Evolutionary conservation across 2,888 invertebrate species (phyloP), one percentile per base, ranked within the genome.

Genomic region (Urechis unicinctus): DNA sequence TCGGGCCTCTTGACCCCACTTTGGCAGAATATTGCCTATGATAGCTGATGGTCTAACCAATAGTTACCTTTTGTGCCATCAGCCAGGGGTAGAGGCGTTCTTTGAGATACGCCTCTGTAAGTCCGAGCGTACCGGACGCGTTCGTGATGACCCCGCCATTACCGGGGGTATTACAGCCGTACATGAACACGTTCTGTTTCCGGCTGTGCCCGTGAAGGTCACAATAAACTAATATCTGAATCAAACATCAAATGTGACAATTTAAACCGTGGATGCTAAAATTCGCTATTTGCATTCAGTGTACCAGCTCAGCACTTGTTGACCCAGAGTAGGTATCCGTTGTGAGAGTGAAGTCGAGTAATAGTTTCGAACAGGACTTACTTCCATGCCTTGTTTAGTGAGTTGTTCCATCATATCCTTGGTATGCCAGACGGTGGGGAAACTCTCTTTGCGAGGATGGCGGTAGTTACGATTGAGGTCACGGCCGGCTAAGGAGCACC

Each of bases 111-210:
- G 66, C 65, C 47, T 69, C 65, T 24, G 71, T 67, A 50, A 25
- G 48, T 0, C 24, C 26, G n/a, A n/a, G n/a, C n/a, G n/a, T n/a
- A n/a, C n/a, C n/a, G 17, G n/a, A 4, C 22, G 21, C 9, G 21
- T 51, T 2, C 6, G 31, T 36, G 13, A 30, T 28, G 21, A 31
- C 28, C 4, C 24, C 41, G 21, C 29, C 24, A 22, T 25, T 30
- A 6, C 25, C 63, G 5, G 69, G 62, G 26, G 68, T 68, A 61
- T 74, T 74, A 61, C 76, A 76, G 25, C 77, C 77, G 46, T 77
- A 77, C 77, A 77, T 77, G 66, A 77, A 77, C 47, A 75, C 75
- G 60, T 77, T 74, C 55, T 72, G 72, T 58, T 76, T 76, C 31
- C 75, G 65, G 57, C 74, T 76, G 67, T 77, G 77, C 6, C 77